Conservation (phyloP, 2,797 vertebrate genomes). For the Etheostoma perlongum region DNA sequence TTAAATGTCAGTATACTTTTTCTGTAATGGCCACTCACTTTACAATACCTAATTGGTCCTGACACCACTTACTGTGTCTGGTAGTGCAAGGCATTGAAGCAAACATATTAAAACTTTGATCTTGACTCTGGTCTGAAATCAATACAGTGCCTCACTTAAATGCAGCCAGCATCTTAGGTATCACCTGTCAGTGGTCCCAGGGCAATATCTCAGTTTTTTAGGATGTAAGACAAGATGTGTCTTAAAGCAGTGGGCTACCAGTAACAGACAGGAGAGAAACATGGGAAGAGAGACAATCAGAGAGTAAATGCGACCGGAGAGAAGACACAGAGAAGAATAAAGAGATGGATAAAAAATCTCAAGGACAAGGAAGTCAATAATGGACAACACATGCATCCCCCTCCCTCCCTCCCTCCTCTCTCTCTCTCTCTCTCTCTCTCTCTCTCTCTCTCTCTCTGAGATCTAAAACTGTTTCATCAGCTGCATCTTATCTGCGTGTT, state of each 20-base stretch:
- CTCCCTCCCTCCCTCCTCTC: slow-evolving; percentile 19
- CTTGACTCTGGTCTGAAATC: slow-evolving; percentile 47
- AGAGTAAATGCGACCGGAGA: slow-evolving; percentile 15
- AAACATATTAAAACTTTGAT: slow-evolving; percentile 28
- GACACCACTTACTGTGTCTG: slow-evolving; percentile 29
- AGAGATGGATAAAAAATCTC: slow-evolving; percentile 42
- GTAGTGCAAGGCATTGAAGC: slow-evolving; percentile 27
- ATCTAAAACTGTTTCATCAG: slow-evolving; percentile 78
- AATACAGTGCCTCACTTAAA: slow-evolving; percentile 50
- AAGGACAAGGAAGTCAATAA: slow-evolving; percentile 75
- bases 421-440: no score
- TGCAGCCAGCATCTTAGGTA: slow-evolving; percentile 42
- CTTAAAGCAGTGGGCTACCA: neutral
- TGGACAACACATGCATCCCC: slow-evolving; percentile 69
- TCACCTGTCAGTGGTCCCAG: slow-evolving; percentile 38
- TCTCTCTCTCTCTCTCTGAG: slow-evolving; percentile 35
- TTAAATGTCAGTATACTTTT: slow-evolving; percentile 18
- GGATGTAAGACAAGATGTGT: slow-evolving; percentile 19
- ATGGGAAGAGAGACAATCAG: neutral
- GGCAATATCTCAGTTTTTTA: slow-evolving; percentile 30
- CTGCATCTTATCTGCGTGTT: slow-evolving; percentile 75
- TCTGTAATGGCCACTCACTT: slow-evolving; percentile 11
- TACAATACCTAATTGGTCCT: slow-evolving; percentile 12
- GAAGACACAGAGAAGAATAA: slow-evolving; percentile 4
- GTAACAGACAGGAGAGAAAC: slow-evolving; percentile 12